Evolutionary conservation across 2,888 invertebrate genomes (phyloP).

Genomic region (Aleiodes leptofemur): DNA sequence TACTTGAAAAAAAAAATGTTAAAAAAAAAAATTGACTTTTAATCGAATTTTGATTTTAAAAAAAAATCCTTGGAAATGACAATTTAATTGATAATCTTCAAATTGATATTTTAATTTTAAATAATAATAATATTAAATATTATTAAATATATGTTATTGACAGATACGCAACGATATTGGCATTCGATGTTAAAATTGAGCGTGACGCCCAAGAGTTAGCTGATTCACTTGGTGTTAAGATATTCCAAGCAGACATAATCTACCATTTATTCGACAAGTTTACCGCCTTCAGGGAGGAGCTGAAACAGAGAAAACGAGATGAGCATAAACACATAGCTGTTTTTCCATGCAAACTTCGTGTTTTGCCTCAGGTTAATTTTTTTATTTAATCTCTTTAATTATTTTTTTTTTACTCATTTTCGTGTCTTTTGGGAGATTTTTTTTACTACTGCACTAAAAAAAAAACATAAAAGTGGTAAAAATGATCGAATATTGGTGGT

Average conservation of each 20-base stretch:
- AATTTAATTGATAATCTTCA: background rate
- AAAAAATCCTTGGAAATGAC: no score
- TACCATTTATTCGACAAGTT: conserved; percentile 99
- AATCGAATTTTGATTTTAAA: no score
- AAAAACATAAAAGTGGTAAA: no score
- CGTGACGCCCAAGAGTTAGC: conserved; percentile 98
- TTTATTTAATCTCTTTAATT: conserved; percentile 13
- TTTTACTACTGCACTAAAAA: no score
- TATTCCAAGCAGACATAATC: conserved; percentile 99
- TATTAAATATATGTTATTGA: conserved; percentile 56
- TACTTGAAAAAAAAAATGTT: no score
- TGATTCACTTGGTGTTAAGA: conserved; percentile 93
- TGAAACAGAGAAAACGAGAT: conserved; percentile 92
- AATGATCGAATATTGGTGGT: no score
- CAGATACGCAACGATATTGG: conserved; percentile 96
- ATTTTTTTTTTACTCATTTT: conserved; percentile 9
- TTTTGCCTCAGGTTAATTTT: conserved; percentile 82
- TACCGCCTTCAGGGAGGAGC: conserved; percentile 92
- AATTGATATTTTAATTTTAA: background rate
- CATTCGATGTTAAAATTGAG: conserved; percentile 99
- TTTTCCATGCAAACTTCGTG: conserved; percentile 95
- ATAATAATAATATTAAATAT: background rate
- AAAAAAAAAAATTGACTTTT: no score
- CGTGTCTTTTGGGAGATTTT: no score
- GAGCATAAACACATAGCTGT: conserved; percentile 98